phyloP scores from a whole-genome alignment of 2,113 vertebrate genomes.

The Indri indri region DNA sequence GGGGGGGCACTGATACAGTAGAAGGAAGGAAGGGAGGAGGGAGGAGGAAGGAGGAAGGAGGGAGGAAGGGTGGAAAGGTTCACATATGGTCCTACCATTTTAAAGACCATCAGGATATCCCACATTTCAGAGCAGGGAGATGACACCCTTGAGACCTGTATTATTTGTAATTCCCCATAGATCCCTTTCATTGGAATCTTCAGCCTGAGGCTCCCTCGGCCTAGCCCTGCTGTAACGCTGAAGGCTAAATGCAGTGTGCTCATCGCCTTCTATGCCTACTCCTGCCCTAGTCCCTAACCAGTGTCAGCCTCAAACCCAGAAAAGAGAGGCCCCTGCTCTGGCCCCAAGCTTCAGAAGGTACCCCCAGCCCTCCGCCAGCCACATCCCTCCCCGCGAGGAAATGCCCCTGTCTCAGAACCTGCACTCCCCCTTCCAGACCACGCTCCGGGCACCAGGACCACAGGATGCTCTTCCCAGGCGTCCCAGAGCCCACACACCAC shows the following conservation, averaged over 20 bases:
- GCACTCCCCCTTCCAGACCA: neutral
- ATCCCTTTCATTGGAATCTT: neutral
- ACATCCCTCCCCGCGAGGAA: neutral
- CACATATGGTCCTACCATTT: neutral
- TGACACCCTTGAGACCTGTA: neutral
- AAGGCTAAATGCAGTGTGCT: too few relatives aligned
- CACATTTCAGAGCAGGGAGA: neutral
- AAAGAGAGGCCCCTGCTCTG: neutral
- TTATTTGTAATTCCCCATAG: neutral
- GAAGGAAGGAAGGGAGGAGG: too few relatives aligned
- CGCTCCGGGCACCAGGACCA: neutral
- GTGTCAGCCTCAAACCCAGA: neutral
- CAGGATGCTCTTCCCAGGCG: neutral
- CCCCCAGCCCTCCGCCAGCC: neutral
- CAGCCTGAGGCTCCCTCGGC: neutral
- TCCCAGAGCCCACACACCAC: neutral
- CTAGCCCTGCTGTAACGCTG: neutral
- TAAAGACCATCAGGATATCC: too few relatives aligned
- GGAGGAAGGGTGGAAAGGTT: fast-evolving
- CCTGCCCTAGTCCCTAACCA: neutral
- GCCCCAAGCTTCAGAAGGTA: neutral
- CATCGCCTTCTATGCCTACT: neutral
- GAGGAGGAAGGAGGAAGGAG: neutral
- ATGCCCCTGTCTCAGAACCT: neutral
- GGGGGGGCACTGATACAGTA: neutral